A percentile compares a stretch with the other conserved stretches of the same genome.
Conservation (phyloP, 37 sponge, comb jelly and placozoan species). For the Oscarella lobularis region DNA sequence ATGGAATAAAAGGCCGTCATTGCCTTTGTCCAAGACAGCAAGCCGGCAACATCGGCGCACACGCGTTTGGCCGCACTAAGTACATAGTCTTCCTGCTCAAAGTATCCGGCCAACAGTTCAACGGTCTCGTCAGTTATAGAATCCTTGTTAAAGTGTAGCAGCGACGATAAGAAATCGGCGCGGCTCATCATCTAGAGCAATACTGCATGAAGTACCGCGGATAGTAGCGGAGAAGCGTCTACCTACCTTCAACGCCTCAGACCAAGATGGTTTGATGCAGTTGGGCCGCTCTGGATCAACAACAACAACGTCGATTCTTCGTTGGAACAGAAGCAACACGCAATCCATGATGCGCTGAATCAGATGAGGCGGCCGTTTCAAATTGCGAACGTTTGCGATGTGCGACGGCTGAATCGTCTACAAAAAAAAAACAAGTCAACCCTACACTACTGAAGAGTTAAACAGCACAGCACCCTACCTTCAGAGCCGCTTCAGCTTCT, state of each 20-base stretch:
- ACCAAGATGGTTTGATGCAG: constrained; percentile 88
- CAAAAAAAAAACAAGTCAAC: background rate
- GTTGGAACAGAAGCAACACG: constrained; percentile 75
- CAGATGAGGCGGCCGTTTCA: constrained; percentile 96
- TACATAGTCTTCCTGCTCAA: constrained; percentile 82
- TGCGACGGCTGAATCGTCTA: constrained; percentile 92
- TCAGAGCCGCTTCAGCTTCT: constrained; percentile 88
- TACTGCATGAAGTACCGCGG: background rate
- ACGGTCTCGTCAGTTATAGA: constrained; percentile 91
- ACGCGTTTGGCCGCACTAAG: constrained; percentile 90
- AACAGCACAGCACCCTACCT: background rate
- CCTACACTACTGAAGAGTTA: background rate
- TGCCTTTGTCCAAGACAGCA: constrained; percentile 90
- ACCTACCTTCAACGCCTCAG: constrained; percentile 68
- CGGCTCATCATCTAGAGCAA: constrained; percentile 12
- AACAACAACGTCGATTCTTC: constrained; percentile 45
- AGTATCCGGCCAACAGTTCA: constrained; percentile 81
- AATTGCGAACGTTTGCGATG: constrained; percentile 88
- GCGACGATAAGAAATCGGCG: background rate
- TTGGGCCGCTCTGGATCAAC: constrained; percentile 78
- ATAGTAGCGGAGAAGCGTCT: background rate
- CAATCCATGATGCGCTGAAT: constrained; percentile 99
- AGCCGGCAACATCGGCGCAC: constrained; percentile 96
- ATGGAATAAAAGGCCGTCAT: constrained; percentile 88
- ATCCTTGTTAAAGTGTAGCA: constrained; percentile 65